Evolutionary conservation across 2,888 invertebrate species (phyloP), one percentile per base, ranked within the genome.

Genomic region (Drosophila kokeensis): DNA sequence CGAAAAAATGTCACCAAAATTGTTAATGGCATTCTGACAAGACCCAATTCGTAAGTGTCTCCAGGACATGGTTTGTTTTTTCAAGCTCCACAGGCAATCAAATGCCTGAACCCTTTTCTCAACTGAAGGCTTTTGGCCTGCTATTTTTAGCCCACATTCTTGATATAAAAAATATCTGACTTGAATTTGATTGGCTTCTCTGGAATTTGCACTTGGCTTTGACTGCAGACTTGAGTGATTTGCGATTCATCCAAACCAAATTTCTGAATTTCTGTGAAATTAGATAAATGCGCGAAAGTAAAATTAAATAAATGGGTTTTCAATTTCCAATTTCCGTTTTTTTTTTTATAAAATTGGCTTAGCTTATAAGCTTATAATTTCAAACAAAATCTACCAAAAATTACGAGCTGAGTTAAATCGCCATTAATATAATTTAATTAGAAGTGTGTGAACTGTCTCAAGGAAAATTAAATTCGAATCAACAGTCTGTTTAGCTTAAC

Each of bases 161-260:
- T 77, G 59, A 71, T 73, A 69, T 79, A 73, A 78, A 84, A 69
- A 82, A 63, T 65, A 59, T 54, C 63, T 61, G 70, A 72, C 77
- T 73, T 73, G 71, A 71, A 55, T 65, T 76, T 64, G 72, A 81
- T 70, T 65, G 69, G 61, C 66, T 48, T 54, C 36, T 59, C 42
- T 42, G 60, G 32, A 54, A 53, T 52, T 69, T 36, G 40, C 45
- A 67, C 61, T 62, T 64, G 61, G 34, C 60, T 60, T 55, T 76
- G 50, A 59, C 42, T 60, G 32, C 48, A 54, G 71, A 75, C 58
- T 78, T 62, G 24, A 52, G 24, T 52, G 24, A 15, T 36, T 53
- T 36, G 24, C 11, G 4, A 52, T 15, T 50, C 24, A 45, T 21
- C 10, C 18, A 8, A 21, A n/a, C 21, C 10, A 63, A 48, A 24